phyloP scores from a whole-genome alignment of 2,888 invertebrate genomes.

The Dryocosmus kuriphilus region DNA sequence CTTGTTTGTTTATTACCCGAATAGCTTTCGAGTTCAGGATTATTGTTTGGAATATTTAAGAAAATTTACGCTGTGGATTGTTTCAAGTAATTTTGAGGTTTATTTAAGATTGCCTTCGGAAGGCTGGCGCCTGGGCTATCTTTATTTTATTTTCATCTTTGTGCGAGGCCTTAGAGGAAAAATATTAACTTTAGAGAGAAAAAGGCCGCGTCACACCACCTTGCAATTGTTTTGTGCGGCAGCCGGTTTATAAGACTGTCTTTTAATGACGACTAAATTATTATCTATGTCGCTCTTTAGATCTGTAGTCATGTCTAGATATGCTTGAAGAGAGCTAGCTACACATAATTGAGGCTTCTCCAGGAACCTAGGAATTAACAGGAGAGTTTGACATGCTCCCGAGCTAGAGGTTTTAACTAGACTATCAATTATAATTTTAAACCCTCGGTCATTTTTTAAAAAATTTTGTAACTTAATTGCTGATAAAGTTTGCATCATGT shows the following conservation, averaged over 20 bases:
- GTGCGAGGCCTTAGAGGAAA: too few relatives aligned
- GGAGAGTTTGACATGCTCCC: constrained; percentile 24
- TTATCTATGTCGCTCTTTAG: constrained; percentile 40
- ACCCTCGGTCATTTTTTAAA: not conserved
- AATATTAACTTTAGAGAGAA: too few relatives aligned
- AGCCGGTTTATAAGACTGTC: constrained; percentile 48
- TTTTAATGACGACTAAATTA: constrained; percentile 43
- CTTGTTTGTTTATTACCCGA: too few relatives aligned
- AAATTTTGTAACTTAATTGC: constrained; percentile 42
- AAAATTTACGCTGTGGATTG: too few relatives aligned
- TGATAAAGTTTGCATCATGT: constrained; percentile 42
- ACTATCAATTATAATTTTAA: too few relatives aligned
- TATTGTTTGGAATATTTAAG: too few relatives aligned
- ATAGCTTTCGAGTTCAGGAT: too few relatives aligned
- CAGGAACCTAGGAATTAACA: constrained; percentile 36
- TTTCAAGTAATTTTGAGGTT: too few relatives aligned
- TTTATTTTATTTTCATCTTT: too few relatives aligned
- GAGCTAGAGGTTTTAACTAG: constrained; percentile 43
- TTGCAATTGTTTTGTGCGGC: constrained; percentile 44
- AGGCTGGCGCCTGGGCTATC: too few relatives aligned
- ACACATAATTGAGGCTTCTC: constrained; percentile 52
- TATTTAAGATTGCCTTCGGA: too few relatives aligned
- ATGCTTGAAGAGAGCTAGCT: constrained; percentile 41
- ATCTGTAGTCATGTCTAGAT: constrained; percentile 34
- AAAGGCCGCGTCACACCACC: too few relatives aligned